Evolutionary conservation across 2,888 invertebrate genomes (phyloP), one percentile per base, ranked within the genome.

Genomic region (Mythimna pallens): DNA sequence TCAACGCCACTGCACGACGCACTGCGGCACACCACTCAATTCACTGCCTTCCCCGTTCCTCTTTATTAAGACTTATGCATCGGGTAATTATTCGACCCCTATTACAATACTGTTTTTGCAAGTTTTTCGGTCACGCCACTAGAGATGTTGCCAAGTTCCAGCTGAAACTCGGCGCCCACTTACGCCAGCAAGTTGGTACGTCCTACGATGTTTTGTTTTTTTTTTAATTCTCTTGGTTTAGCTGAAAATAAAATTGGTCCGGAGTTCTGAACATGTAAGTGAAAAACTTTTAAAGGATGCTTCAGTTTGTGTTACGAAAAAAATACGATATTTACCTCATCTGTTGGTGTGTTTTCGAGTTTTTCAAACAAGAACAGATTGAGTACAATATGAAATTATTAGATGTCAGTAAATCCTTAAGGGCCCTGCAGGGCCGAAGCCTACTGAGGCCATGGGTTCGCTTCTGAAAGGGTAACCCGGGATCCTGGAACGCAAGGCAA

Each of bases 1-100:
- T 94, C 94, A 93, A 91, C 93, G 92, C 89, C 91, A 91, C 61
- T 61, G 61, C 61, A 20, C 78, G 74, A 91, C 94, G 95, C 95
- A 95, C 90, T 94, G 95, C 95, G 94, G 93, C 92, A 94, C 73
- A 79, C 81, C 82, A 83, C 87, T 83, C 81, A 76, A 84, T 86
- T 84, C 81, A 80, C 80, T 79, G 78, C 72, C 76, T 87, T 83
- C 76, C 82, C 78, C 81, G 69, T 81, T 86, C 86, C 80, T 87
- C 85, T 81, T 85, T 88, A 86, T 83, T 84, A 84, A 86, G 81
- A 79, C 80, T 80, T 80, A 80, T 86, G 84, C 74, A 86, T 86
- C 76, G 78, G 76, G 61, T 84, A 84, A 86, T 86, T 86, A 84
- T 61, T 64, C 74, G 55, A 65, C 50, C 43, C 63, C 58, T 70